Percentiles rank a stretch among this genome's conserved stretches.
Evolutionary conservation across 2,888 invertebrate genomes (phyloP).

Genomic region (Trichogramma evanescens): DNA sequence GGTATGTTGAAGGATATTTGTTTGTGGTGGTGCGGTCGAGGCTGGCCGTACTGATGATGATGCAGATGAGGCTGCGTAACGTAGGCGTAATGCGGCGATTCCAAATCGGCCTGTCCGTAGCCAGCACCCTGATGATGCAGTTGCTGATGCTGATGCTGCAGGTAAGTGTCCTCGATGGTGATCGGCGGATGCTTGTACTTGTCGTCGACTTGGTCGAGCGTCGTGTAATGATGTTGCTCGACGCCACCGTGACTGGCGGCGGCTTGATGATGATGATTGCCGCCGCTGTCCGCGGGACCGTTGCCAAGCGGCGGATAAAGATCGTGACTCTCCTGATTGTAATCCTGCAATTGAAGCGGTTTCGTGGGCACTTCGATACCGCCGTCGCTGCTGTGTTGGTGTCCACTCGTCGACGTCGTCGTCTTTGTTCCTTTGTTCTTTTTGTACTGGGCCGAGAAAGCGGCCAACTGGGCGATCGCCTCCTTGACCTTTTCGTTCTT

Average conservation of each 20-base stretch:
- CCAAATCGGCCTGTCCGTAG: not conserved
- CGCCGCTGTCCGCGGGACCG: slow-evolving; percentile 2
- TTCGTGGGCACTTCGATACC: not conserved
- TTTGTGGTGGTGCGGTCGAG: not conserved
- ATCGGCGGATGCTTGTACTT: not conserved
- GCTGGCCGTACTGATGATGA: not conserved
- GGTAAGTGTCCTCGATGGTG: not conserved
- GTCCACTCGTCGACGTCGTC: not conserved
- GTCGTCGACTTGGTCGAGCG: not conserved
- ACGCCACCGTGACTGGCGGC: not conserved
- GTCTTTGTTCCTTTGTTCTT: not conserved
- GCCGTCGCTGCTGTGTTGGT: not conserved
- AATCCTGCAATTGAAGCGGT: slow-evolving; percentile 9
- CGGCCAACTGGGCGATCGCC: not conserved
- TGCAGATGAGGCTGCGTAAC: not conserved
- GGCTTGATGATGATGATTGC: not conserved
- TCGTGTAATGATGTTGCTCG: not conserved
- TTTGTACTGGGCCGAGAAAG: not conserved
- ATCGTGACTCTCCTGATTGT: slow-evolving; percentile 13
- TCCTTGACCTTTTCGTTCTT: not conserved
- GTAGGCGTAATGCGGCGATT: not conserved
- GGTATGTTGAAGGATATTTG: not conserved
- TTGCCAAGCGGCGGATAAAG: slow-evolving; percentile 17
- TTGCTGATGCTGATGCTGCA: not conserved
- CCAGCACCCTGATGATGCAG: no score